A percentile compares a stretch with the other conserved stretches of the same genome.
These are phyloP conservation scores for Parnassius smintheus DNA, from an alignment of 2,888 invertebrate species.

Conservation along the genomic window DNA sequence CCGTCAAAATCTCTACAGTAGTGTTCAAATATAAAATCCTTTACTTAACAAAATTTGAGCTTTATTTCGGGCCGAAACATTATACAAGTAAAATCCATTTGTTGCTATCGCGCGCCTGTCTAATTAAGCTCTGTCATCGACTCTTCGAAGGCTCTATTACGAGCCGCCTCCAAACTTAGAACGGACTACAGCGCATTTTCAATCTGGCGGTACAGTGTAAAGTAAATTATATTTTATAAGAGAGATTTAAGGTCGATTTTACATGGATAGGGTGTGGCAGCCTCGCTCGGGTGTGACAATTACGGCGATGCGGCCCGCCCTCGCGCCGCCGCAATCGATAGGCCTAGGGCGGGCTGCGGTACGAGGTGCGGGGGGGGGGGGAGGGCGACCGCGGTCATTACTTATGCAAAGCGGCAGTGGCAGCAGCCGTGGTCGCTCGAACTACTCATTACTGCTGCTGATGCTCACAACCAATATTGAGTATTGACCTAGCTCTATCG, in stretches of 20 bases:
- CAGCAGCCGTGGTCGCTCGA: conserved; percentile 30
- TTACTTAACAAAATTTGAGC: conserved; percentile 49
- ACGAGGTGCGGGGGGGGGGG: conserved; percentile 58
- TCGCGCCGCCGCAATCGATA: conserved; percentile 85
- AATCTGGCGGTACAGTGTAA: conserved; percentile 48
- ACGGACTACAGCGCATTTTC: conserved; percentile 76
- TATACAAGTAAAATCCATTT: conserved; percentile 79
- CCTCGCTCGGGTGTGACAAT: conserved; percentile 78
- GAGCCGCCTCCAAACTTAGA: conserved; percentile 76
- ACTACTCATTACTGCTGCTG: conserved; percentile 25
- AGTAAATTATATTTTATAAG: conserved; percentile 58
- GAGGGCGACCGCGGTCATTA: conserved; percentile 61
- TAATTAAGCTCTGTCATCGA: conserved; percentile 80
- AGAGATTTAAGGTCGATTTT: conserved; percentile 69
- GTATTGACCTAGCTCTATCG: conserved; percentile 19
- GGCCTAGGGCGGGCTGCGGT: conserved; percentile 84
- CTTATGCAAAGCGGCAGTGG: conserved; percentile 77
- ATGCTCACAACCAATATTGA: conserved; percentile 16
- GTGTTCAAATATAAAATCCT: conserved; percentile 50
- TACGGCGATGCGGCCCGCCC: conserved; percentile 78
- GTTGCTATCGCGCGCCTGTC: conserved; percentile 75
- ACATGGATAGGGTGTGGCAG: conserved; percentile 62
- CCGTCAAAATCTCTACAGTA: conserved; percentile 31
- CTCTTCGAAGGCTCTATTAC: conserved; percentile 81
- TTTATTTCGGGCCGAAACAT: conserved; percentile 60